Evolutionary conservation across 2,888 invertebrate species (phyloP), one percentile per base, ranked within the genome.

Genomic region (Eilema sororculum): DNA sequence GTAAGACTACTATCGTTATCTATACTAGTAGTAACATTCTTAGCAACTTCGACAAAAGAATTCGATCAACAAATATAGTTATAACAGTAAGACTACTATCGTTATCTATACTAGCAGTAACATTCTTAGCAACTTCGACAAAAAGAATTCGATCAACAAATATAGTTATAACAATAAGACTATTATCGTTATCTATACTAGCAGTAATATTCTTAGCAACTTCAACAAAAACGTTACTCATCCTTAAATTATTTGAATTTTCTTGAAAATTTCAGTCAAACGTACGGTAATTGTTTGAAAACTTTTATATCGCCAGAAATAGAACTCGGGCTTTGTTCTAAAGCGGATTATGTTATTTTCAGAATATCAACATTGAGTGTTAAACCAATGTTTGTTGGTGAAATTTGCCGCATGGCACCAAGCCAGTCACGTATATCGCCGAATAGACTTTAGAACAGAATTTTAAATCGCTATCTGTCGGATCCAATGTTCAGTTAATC

Each of bases 391-490:
- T 76, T 80, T 74, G 78, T 71, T 69, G 58, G 28, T 72, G 69
- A 70, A 72, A 71, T 78, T 67, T 64, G 61, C 65, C 46, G 67
- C 67, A 67, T 78, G 74, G 76, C 76, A 68, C 67, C 22, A 68
- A 52, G 74, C 78, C 78, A 76, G 78, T 76, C 80, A 78, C 76
- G 78, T 76, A 66, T 74, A 72, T 78, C 69, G 74, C 61, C 76
- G 67, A 13, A 78, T 78, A 72, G 71, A 68, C 68, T 78, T 78
- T 69, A 67, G 70, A 71, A 70, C 65, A 70, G 76, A 78, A 74
- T 79, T 80, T 78, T 69, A 78, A 80, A 78, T 72, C 71, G 65
- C 65, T 58, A 71, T 73, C 52, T 74, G 73, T 78, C 68, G 60
- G 16, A 58, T 65, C 30, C 62, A 41, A 61, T 68, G 64, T 75